Conservation (phyloP, 2,888 invertebrate genomes). For the Aspidiotus rigidus region DNA sequence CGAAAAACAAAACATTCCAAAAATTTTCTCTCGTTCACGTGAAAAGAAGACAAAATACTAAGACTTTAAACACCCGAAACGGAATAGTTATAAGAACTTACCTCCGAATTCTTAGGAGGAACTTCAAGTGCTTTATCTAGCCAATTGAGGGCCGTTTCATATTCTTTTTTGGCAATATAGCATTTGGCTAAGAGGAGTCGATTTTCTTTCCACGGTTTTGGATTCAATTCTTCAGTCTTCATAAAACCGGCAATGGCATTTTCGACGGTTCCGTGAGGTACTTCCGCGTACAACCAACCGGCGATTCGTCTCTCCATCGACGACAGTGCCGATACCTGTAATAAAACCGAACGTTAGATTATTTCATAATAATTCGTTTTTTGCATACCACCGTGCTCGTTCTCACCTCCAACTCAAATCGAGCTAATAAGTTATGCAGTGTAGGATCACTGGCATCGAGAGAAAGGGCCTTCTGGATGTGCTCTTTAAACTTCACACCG, state of each 20-base stretch:
- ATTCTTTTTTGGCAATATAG: constrained; percentile 47
- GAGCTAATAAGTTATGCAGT: constrained; percentile 58
- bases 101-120: constrained; percentile 37
- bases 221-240: constrained; percentile 48
- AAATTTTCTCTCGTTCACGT: no score
- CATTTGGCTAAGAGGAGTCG: constrained; percentile 51
- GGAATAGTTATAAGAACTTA: constrained; percentile 12
- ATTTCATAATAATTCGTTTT: neutral
- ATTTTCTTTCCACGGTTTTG: constrained; percentile 52
- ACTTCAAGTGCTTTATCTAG: constrained; percentile 42
- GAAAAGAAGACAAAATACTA: no score
- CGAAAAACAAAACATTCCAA: no score
- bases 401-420: constrained; percentile 57
- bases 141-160: constrained; percentile 47
- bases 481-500: constrained; percentile 57
- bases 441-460: constrained; percentile 53
- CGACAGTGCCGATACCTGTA: constrained; percentile 49
- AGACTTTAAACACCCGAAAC: no score
- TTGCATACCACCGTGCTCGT: neutral
- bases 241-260: constrained; percentile 53
- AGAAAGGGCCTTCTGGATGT: constrained; percentile 55
- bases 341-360: neutral
- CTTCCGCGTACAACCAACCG: constrained; percentile 53
- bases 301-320: constrained; percentile 61
- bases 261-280: constrained; percentile 53